These are phyloP conservation scores for Furcifer pardalis DNA, from an alignment of 2,797 vertebrate genomes.

Conservation along the genomic window DNA sequence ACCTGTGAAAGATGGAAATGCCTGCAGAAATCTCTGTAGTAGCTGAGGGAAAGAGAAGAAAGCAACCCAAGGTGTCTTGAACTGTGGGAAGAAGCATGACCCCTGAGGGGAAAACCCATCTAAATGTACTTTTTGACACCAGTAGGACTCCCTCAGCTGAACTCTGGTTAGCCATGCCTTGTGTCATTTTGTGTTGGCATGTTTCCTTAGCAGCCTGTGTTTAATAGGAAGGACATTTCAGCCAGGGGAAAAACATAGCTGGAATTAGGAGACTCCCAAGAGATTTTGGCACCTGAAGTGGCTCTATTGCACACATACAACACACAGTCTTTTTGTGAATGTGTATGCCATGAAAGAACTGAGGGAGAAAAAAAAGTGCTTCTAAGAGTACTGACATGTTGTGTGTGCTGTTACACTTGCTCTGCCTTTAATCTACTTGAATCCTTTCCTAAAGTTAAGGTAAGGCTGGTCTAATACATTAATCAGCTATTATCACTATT, in stretches of 20 bases:
- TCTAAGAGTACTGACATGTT: background rate
- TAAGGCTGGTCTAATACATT: conserved; percentile 1
- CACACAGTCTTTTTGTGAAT: background rate
- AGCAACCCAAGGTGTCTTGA: background rate
- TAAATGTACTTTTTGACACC: background rate
- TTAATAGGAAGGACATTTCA: background rate
- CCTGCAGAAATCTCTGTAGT: background rate
- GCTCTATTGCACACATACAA: background rate
- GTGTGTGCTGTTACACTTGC: background rate
- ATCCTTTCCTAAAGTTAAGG: background rate
- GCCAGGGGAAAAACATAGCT: background rate
- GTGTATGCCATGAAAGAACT: background rate
- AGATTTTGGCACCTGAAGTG: background rate
- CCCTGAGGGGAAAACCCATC: background rate
- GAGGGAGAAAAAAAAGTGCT: background rate
- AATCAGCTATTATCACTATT: background rate
- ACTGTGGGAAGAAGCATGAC: background rate
- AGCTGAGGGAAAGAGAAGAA: background rate
- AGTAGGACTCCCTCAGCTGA: background rate
- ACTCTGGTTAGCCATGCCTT: background rate
- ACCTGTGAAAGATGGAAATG: background rate
- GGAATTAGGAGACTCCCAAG: background rate
- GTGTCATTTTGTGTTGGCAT: background rate
- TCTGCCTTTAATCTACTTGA: background rate
- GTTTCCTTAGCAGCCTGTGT: background rate